Percentiles rank a stretch among this genome's conserved stretches.
Evolutionary conservation across 2,797 vertebrate genomes (phyloP).

Genomic region (Limnodromus scolopaceus): DNA sequence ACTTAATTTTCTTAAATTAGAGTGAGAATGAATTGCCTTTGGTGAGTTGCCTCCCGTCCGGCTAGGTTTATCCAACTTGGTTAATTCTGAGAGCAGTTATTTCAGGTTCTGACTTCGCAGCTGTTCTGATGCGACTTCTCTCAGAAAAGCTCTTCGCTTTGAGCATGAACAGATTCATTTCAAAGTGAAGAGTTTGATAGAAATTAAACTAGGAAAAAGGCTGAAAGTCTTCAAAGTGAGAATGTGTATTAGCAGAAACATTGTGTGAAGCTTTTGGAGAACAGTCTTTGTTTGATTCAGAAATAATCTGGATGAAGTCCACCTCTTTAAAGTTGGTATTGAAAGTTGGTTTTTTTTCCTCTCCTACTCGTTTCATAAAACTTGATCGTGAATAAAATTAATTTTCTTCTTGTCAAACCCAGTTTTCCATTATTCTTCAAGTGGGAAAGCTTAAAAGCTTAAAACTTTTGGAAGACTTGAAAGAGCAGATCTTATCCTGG

Average conservation of each 20-base stretch:
- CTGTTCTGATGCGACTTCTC: background rate
- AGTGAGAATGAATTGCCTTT: background rate
- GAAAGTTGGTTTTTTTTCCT: background rate
- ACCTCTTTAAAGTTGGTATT: background rate
- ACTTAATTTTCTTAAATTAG: slow-evolving; percentile 10
- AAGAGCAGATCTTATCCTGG: slow-evolving; percentile 1
- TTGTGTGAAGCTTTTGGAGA: background rate
- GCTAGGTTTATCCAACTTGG: background rate
- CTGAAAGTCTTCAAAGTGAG: background rate
- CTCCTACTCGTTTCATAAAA: background rate
- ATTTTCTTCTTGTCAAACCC: background rate
- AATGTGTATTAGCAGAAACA: background rate
- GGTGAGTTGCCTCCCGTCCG: background rate
- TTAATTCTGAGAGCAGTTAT: background rate
- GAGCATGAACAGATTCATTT: background rate
- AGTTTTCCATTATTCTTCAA: background rate
- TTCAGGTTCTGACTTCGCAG: background rate
- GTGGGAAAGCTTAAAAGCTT: background rate
- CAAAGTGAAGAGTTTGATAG: background rate
- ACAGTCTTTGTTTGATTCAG: background rate
- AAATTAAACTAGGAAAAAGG: background rate
- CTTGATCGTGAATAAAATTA: background rate
- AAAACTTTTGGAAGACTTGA: background rate
- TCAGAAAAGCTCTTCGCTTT: background rate
- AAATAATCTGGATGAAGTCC: background rate